Conservation (phyloP, 2,113 vertebrate species). For the Nansenia antarctica region DNA sequence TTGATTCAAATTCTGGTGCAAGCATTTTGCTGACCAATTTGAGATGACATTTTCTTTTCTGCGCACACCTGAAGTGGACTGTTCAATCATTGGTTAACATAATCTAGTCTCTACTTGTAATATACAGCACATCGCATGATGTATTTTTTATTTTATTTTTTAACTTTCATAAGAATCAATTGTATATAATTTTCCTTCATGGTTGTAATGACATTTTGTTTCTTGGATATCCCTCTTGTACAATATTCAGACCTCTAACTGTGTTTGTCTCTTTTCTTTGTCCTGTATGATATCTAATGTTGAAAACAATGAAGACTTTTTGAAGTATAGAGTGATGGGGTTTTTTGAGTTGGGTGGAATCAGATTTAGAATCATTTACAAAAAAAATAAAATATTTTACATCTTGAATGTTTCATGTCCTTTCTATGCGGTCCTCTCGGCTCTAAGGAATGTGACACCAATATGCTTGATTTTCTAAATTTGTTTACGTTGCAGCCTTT, state of each 20-base stretch:
- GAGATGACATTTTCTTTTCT: constrained; percentile 79
- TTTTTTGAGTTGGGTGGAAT: constrained; percentile 94
- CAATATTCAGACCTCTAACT: constrained; percentile 88
- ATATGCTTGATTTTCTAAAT: too few species aligned
- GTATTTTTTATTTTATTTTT: constrained; percentile 91
- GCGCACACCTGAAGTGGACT: constrained; percentile 82
- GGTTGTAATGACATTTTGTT: constrained; percentile 89
- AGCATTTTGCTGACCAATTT: constrained; percentile 79
- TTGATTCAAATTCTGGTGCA: constrained; percentile 81
- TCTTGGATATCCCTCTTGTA: constrained; percentile 90
- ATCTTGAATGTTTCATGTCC: constrained; percentile 54
- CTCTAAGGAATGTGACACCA: neutral
- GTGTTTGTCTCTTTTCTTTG: constrained; percentile 86
- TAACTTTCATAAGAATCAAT: constrained; percentile 86
- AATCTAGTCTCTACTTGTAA: constrained; percentile 82
- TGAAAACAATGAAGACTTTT: constrained; percentile 82
- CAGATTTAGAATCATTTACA: constrained; percentile 99
- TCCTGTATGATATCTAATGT: constrained; percentile 90
- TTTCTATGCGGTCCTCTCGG: neutral
- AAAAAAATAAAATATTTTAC: constrained; percentile 99
- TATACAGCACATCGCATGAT: constrained; percentile 86
- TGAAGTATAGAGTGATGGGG: constrained; percentile 89
- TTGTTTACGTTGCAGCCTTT: too few species aligned
- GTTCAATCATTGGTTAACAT: constrained; percentile 74
- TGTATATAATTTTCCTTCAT: constrained; percentile 92